Percentiles rank a stretch among this genome's conserved stretches.
phyloP scores from a whole-genome alignment of 2,113 vertebrate species.

The Pungitius pungitius region DNA sequence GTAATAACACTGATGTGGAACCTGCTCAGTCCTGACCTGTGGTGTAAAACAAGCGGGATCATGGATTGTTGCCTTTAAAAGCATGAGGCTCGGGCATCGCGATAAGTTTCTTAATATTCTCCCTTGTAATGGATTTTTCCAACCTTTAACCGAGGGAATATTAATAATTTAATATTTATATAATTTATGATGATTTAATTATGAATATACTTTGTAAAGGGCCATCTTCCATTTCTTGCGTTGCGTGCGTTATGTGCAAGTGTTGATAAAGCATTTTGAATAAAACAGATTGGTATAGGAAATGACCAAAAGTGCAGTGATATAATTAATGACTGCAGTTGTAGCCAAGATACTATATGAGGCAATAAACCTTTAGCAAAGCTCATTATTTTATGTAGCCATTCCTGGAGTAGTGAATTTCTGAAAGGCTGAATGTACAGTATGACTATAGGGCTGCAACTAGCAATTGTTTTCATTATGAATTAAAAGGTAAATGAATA shows the following conservation, averaged over 20 bases:
- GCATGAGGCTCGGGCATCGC: slow-evolving; percentile 6
- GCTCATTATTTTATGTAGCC: not conserved
- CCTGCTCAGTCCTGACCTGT: slow-evolving; percentile 58
- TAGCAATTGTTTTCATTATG: not conserved
- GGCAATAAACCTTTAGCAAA: not conserved
- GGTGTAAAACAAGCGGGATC: slow-evolving; percentile 55
- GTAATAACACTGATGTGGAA: slow-evolving; percentile 76
- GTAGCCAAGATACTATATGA: not conserved
- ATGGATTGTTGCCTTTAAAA: slow-evolving; percentile 23
- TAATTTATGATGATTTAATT: slow-evolving; percentile 8
- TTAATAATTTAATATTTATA: slow-evolving; percentile 44
- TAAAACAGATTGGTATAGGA: slow-evolving; percentile 10
- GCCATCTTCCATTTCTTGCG: no score
- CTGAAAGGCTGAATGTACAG: not conserved
- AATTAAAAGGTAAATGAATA: not conserved
- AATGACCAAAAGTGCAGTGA: slow-evolving; percentile 6
- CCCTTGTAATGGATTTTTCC: slow-evolving; percentile 39
- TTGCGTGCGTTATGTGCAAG: slow-evolving; percentile 27
- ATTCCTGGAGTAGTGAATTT: not conserved
- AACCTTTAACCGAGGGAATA: slow-evolving; percentile 31
- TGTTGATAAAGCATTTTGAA: slow-evolving; percentile 29
- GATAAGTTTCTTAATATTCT: slow-evolving; percentile 24
- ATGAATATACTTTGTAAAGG: slow-evolving; percentile 29
- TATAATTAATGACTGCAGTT: slow-evolving; percentile 2
- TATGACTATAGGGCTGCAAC: not conserved